Evolutionary conservation across 2,797 vertebrate species (phyloP).

Genomic region (Tangara arthus): DNA sequence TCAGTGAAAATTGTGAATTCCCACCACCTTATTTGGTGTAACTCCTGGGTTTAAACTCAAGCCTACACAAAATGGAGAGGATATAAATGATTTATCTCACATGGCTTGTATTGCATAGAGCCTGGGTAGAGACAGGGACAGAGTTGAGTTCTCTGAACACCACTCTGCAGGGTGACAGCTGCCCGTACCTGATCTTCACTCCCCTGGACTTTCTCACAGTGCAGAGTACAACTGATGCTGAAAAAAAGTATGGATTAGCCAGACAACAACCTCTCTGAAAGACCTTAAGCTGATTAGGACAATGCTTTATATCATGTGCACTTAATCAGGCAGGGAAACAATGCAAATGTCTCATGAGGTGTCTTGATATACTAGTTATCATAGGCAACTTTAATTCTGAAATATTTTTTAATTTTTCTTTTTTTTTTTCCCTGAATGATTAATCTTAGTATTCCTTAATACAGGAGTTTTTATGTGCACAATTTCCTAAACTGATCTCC

Average conservation of each 20-base stretch:
- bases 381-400: neutral
- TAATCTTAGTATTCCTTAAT: neutral
- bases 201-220: neutral
- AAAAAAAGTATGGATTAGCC: neutral
- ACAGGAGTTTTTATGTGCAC: accelerated
- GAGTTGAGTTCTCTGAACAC: accelerated
- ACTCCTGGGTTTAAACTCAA: neutral
- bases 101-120: neutral
- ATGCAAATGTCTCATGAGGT: neutral
- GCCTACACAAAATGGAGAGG: neutral
- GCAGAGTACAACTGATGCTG: neutral
- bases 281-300: neutral
- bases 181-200: neutral
- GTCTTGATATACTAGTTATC: neutral
- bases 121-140: neutral
- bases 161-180: neutral
- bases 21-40: neutral
- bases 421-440: neutral
- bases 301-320: neutral
- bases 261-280: neutral
- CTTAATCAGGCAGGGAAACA: neutral
- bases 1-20: neutral
- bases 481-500: neutral
- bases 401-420: neutral
- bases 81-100: neutral